These are phyloP conservation scores for Nothocercus nigrocapillus DNA, from an alignment of 2,113 vertebrate species.

Conservation along the genomic window DNA sequence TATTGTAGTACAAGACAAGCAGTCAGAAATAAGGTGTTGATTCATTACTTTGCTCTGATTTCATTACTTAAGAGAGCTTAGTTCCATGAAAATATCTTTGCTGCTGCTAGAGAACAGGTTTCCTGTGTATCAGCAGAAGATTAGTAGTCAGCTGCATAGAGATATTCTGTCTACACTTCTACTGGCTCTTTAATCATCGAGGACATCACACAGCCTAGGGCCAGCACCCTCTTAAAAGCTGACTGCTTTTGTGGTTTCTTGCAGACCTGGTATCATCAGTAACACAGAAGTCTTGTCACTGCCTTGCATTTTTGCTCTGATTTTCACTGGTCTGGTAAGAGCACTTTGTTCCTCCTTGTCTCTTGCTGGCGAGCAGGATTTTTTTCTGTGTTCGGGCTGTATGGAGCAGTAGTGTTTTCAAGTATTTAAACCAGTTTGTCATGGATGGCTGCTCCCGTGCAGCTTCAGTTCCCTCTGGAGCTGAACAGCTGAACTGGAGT, in stretches of 20 bases:
- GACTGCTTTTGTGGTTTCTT: not conserved
- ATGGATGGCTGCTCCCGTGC: not conserved
- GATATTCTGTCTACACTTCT: conserved; percentile 8
- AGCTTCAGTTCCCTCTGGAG: not conserved
- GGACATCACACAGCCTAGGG: not conserved
- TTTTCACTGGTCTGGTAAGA: not conserved
- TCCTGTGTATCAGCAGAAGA: not conserved
- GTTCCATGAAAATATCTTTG: not conserved
- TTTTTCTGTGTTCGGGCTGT: not conserved
- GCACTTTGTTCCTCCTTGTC: conserved; percentile 6
- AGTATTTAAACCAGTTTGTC: not conserved
- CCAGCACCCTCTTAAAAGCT: conserved; percentile 18
- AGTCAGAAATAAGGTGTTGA: not conserved
- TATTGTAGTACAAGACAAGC: not conserved
- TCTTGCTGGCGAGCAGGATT: not conserved
- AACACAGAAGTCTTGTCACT: not conserved
- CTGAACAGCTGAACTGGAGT: not conserved
- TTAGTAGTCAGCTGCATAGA: conserved; percentile 1
- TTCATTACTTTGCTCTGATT: not conserved
- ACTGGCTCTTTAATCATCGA: not conserved
- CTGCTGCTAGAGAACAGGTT: not conserved
- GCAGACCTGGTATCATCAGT: not conserved
- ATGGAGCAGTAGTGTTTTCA: not conserved
- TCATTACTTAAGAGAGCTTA: not conserved
- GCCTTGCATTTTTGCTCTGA: not conserved